Conservation (phyloP, 2,797 vertebrate genomes). For the Anguilla anguilla region DNA sequence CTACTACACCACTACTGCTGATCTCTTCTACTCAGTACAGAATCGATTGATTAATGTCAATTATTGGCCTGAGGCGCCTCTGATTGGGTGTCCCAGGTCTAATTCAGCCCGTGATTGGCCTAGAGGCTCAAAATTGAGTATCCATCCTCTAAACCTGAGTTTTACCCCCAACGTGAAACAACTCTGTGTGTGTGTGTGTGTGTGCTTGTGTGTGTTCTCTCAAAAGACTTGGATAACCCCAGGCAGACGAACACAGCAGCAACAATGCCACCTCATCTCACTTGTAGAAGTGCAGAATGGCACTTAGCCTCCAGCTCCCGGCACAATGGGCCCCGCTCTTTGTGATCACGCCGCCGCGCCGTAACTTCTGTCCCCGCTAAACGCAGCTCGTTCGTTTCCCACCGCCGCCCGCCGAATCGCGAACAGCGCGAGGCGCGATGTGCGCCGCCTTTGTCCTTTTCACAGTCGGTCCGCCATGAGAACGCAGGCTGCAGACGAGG, state of each 20-base stretch:
- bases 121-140: background rate
- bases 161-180: background rate
- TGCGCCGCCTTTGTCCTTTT: background rate
- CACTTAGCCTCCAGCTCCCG: background rate
- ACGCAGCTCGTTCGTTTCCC: background rate
- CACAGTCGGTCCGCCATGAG: background rate
- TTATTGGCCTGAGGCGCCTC: background rate
- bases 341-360: background rate
- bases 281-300: background rate
- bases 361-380: background rate
- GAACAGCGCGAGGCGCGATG: background rate
- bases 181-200: too few relatives aligned
- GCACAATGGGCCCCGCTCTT: background rate
- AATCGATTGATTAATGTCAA: too few relatives aligned
- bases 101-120: background rate
- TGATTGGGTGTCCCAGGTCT: background rate
- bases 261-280: background rate
- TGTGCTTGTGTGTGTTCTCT: background rate
- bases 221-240: background rate
- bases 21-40: too few relatives aligned
- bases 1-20: too few relatives aligned
- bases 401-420: background rate
- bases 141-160: background rate
- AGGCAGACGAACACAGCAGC: background rate
- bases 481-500: too few relatives aligned